A percentile compares a stretch with the other conserved stretches of the same genome.
phyloP scores from a whole-genome alignment of 2,888 invertebrate genomes.

The Asteroscopus sphinx region DNA sequence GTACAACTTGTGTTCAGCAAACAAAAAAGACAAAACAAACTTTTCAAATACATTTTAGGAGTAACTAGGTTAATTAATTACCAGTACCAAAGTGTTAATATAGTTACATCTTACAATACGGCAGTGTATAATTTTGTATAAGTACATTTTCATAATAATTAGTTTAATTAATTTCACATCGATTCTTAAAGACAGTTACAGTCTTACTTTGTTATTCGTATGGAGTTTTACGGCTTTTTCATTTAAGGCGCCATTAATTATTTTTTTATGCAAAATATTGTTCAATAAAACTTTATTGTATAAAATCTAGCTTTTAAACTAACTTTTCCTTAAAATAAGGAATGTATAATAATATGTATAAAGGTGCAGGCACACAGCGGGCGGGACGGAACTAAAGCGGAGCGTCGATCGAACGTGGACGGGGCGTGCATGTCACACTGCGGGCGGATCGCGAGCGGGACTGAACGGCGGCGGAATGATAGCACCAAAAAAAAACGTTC shows the following conservation, averaged over 20 bases:
- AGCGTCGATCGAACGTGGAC: too few species aligned
- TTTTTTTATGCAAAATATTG: too few species aligned
- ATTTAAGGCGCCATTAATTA: too few species aligned
- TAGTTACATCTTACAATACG: slow-evolving; percentile 33
- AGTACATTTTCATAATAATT: slow-evolving; percentile 10
- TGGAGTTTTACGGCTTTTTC: too few species aligned
- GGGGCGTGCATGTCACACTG: too few species aligned
- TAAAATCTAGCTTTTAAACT: slow-evolving; percentile 21
- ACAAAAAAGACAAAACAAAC: not conserved
- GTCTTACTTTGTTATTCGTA: not conserved
- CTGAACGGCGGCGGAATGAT: too few species aligned
- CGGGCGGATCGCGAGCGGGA: too few species aligned
- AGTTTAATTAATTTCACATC: slow-evolving; percentile 8
- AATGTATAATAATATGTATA: slow-evolving; percentile 6
- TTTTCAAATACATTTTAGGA: too few species aligned
- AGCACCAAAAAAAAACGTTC: too few species aligned
- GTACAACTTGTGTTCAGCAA: not conserved
- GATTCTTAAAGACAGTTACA: slow-evolving; percentile 4
- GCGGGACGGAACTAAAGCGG: too few species aligned
- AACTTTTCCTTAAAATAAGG: slow-evolving; percentile 13
- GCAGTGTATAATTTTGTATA: slow-evolving; percentile 48
- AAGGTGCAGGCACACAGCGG: too few species aligned
- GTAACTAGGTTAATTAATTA: too few species aligned
- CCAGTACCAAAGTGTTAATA: not conserved
- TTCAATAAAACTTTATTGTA: not conserved